Evolutionary conservation across 2,888 invertebrate genomes (phyloP), one percentile per base, ranked within the genome.

Genomic region (Rambutsinella grinnellia): DNA sequence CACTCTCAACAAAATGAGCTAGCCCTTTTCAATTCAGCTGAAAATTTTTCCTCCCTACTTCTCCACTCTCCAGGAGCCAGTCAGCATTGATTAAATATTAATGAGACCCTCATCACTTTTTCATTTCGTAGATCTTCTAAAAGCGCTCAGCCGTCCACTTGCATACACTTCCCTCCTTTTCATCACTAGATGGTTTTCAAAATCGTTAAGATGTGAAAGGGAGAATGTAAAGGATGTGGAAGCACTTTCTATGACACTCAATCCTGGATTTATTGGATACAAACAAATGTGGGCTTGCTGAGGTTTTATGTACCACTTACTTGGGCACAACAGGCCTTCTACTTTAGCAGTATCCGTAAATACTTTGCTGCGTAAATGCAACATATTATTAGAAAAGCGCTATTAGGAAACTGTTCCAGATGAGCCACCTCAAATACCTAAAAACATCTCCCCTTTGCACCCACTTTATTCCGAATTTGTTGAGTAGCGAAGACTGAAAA

Each of bases 21-120:
- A 5, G 21, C 17, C 10, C 19, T 8, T 36, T 36, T 36, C 36
- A 36, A 5, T 36, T 36, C 36, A 36, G 21, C 53, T 13, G 19
- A 19, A 23, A 53, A 53, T 53, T 53, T 23, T 10, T 21, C 21
- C 21, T 53, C 21, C 3, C 53, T 53, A 21, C 21, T 53, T 53
- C 3, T 17, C 28, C 57, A 46, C 15, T 44, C 44, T n/a, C n/a
- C n/a, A n/a, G n/a, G n/a, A 44, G 56, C 68, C 68, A 68, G 68
- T 75, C 75, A 75, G 67, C 75, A 68, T 44, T 68, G 68, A 57
- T 75, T 75, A 75, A 75, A 68, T 75, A 75, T 75, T 75, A 75
- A 75, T 68, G 68, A 75, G 63, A 24, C 46, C 54, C 62, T 62
- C 72, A 60, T 72, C 66, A 17, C 74, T 21, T 58, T 68, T 44